Percentiles rank a stretch among this genome's conserved stretches.
Conservation (phyloP, 2,113 vertebrate genomes). For the Phrynosoma platyrhinos region DNA sequence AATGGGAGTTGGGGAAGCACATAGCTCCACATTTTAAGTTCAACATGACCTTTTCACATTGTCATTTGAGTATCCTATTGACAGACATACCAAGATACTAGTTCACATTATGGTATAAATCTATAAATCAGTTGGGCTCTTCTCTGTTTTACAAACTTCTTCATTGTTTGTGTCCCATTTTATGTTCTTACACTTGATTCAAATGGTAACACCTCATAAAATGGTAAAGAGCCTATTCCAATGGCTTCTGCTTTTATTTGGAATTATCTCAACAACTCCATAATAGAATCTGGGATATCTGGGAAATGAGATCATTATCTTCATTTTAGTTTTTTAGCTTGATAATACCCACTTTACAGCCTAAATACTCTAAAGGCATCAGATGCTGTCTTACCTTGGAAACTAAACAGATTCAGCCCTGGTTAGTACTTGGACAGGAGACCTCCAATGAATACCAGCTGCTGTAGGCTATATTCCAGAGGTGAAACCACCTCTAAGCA, state of each 20-base stretch:
- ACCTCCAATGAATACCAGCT: no score
- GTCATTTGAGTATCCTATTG: background rate
- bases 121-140: background rate
- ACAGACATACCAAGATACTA: background rate
- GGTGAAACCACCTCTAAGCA: no score
- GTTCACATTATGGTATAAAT: background rate
- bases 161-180: background rate
- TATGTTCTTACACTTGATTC: background rate
- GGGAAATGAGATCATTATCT: background rate
- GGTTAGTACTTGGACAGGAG: no score
- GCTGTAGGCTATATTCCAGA: no score
- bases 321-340: background rate
- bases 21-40: background rate
- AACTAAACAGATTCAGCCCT: no score
- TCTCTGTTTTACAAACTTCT: no score
- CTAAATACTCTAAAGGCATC: no score
- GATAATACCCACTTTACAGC: no score
- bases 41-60: no score
- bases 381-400: no score
- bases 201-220: background rate
- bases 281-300: background rate
- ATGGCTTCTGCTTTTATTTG: background rate
- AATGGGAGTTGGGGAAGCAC: no score
- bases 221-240: background rate
- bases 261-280: background rate